Base-by-base conservation (phyloP, 2,888 invertebrate species). In the Meiosimyza platycephala region DNA sequence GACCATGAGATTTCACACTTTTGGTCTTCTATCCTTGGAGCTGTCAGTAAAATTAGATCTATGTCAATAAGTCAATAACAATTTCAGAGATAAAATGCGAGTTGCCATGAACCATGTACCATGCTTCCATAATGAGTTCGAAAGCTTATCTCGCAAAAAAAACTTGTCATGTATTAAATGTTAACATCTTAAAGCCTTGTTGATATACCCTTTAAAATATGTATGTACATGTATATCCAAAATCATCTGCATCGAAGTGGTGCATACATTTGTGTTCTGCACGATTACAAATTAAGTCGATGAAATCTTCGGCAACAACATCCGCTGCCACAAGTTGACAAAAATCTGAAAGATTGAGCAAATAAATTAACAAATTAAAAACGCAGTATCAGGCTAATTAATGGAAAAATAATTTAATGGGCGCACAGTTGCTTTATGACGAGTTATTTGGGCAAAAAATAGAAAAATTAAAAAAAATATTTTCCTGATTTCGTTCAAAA, bases 271-370 rank as follows among this genome's bases (percentile, higher is more conserved):
- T 15, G 54, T 16, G 64, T 66, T 52, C 52, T n/a, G 66, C 66
- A 52, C 54, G 54, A 66, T 66, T 66, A 51, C 64, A 67, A 47
- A 57, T 55, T 55, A 57, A 67, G 55, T 47, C 57, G 57, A 57
- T 67, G 67, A 67, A 57, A 67, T 33, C 33, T n/a, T 13, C 54
- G 3, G 16, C 52, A 52, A 7, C 52, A 65, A 52, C 52, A 33
- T 28, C n/a, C 51, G 64, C 50, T 50, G 22, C 15, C 1, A 51
- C 48, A 51, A 47, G 11, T 9, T 40, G 40, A 40, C 40, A 40
- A 40, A 40, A 40, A 7, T 40, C 40, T 9, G 9, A 40, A 7
- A 40, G 9, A 40, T 40, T 7, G 40, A 40, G 40, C 40, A 40
- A 40, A 40, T 22, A 59, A 22, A 22, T 13, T 13, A 54, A 40